A percentile compares a stretch with the other conserved stretches of the same genome.
Conservation (phyloP, 1,140 invertebrate genomes). For the Bombus soroeensis region DNA sequence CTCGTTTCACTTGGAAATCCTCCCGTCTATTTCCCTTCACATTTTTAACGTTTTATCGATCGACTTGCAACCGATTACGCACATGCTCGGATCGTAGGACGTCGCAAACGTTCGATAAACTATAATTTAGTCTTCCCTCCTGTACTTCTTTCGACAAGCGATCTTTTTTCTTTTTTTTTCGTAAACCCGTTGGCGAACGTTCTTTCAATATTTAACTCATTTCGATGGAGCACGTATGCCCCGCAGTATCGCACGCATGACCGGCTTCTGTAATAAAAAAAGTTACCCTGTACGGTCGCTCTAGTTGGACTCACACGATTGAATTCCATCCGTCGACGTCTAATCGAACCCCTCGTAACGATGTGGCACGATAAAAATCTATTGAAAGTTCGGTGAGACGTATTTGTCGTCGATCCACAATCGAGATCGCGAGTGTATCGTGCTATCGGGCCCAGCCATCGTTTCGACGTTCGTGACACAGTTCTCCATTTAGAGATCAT, state of each 20-base stretch:
- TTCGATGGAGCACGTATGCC: constrained; percentile 38
- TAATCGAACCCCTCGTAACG: constrained; percentile 24
- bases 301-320: background rate
- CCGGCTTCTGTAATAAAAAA: constrained; percentile 32
- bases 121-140: background rate
- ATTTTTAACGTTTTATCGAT: background rate
- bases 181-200: background rate
- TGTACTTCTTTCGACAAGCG: background rate
- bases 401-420: constrained; percentile 6
- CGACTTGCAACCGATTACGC: background rate
- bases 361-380: constrained; percentile 44
- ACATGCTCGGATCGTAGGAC: too few relatives aligned
- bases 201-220: constrained; percentile 42
- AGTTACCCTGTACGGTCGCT: background rate
- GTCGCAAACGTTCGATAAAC: too few relatives aligned
- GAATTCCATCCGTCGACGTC: constrained; percentile 39
- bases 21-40: background rate
- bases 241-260: constrained; percentile 44
- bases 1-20: background rate
- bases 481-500: constrained; percentile 44
- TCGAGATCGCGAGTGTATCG: constrained; percentile 23
- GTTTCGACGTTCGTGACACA: constrained; percentile 29
- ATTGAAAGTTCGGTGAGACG: constrained; percentile 8
- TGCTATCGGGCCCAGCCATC: constrained; percentile 22
- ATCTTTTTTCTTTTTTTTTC: background rate